A percentile compares a stretch with the other conserved stretches of the same genome.
phyloP scores from a whole-genome alignment of 1,140 invertebrate genomes.

The Saccostrea glomerata region DNA sequence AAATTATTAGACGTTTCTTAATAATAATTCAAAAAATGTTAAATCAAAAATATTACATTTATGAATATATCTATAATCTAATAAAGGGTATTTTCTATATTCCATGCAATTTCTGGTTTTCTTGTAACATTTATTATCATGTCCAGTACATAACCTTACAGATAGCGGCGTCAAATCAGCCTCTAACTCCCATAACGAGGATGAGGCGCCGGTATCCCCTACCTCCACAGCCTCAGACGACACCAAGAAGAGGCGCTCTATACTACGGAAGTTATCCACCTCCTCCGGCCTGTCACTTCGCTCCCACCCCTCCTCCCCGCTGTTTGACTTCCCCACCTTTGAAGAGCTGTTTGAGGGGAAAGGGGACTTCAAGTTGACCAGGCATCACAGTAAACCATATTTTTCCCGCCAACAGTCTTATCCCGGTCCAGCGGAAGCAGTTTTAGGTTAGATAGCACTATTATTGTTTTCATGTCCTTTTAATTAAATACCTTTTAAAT shows the following conservation, averaged over 20 bases:
- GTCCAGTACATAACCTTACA: background rate
- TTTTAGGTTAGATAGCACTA: background rate
- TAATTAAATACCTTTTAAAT: too few relatives aligned
- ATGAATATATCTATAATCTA: too few relatives aligned
- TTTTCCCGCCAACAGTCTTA: constrained; percentile 17
- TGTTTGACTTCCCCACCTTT: constrained; percentile 51
- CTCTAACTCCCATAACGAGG: background rate
- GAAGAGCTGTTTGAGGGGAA: constrained; percentile 41
- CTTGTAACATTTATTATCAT: background rate
- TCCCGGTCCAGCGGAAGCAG: background rate
- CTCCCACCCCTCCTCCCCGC: background rate
- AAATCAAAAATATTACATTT: too few relatives aligned
- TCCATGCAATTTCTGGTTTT: background rate
- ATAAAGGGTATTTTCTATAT: too few relatives aligned
- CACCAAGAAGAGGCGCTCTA: background rate
- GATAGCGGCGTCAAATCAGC: constrained; percentile 8
- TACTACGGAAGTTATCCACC: background rate
- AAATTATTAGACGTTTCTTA: too few relatives aligned
- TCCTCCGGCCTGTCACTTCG: constrained; percentile 14
- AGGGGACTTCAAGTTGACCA: constrained; percentile 12
- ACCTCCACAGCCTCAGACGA: background rate
- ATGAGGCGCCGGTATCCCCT: background rate
- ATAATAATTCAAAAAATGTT: too few relatives aligned
- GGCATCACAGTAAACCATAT: constrained; percentile 7
- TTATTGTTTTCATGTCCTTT: too few relatives aligned